A percentile compares a stretch with the other conserved stretches of the same genome.
Evolutionary conservation across 2,797 vertebrate genomes (phyloP).

Genomic region (Rhinella marina): DNA sequence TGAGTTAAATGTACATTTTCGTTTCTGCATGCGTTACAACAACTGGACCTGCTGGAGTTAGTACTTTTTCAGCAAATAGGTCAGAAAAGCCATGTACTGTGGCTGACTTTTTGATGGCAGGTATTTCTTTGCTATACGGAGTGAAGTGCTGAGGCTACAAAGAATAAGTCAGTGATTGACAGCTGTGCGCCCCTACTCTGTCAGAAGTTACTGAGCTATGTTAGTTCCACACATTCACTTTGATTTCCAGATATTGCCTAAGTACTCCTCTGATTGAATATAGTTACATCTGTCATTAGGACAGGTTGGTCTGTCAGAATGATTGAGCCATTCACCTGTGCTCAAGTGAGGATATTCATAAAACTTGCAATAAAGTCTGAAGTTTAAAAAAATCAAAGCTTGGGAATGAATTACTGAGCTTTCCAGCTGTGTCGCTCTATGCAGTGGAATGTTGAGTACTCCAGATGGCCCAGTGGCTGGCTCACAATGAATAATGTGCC

Average conservation of each 20-base stretch:
- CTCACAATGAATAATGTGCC: conserved; percentile 21
- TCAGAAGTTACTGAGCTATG: conserved; percentile 21
- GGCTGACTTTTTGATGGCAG: neutral
- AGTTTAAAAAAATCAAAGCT: conserved; percentile 29
- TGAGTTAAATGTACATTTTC: neutral
- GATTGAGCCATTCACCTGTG: conserved; percentile 41
- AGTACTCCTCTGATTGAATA: conserved; percentile 37
- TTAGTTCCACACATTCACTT: conserved; percentile 28
- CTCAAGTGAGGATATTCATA: conserved; percentile 43
- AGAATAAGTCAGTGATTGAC: conserved; percentile 25
- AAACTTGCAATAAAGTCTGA: conserved; percentile 42
- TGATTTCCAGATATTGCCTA: conserved; percentile 33
- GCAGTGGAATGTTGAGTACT: conserved; percentile 14
- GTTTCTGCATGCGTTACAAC: neutral
- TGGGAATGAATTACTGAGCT: conserved; percentile 12
- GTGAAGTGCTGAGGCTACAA: neutral
- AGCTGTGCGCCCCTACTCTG: neutral
- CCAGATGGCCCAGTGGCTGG: conserved; percentile 29
- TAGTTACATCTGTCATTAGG: conserved; percentile 39
- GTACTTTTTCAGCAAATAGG: neutral
- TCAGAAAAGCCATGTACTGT: neutral
- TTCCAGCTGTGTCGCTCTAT: conserved; percentile 29
- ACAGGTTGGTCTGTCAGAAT: conserved; percentile 15
- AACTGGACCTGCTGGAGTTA: neutral
- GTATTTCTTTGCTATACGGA: neutral